Evolutionary conservation across 2,797 vertebrate genomes (phyloP), one percentile per base, ranked within the genome.

Genomic region (Aeoliscus strigatus): DNA sequence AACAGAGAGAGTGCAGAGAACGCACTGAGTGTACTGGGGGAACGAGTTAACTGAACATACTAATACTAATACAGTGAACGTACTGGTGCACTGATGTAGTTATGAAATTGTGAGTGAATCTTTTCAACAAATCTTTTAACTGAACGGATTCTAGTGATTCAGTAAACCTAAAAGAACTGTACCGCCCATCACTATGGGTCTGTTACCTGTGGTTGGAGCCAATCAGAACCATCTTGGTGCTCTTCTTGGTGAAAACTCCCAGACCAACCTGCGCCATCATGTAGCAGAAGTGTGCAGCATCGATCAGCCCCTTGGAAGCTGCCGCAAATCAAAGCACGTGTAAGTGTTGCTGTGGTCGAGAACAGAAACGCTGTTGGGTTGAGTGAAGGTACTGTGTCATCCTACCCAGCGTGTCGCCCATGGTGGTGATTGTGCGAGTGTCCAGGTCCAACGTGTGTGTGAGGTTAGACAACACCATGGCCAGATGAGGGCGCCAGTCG

Each of bases 221-320:
- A 9, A 99, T 88, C 23, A 98, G 79, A 50, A 98, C 95, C 49
- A 98, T 88, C 58, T 99, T 99, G 12, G 94, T 89, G 31, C 91
- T 91, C 71, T 98, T 99, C 86, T 92, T 94, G 1, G 93, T 93
- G 53, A 89, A 98, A 49, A 97, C 86, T 4, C 95, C 95, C 49
- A 98, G 86, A 10, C 90, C 93, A 16, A 92, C 90, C 67, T 96
- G 94, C 53, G 95, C 95, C 94, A 98, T 96, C 62, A 98, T 74
- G 78, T 99, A 99, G 83, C 96, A 99, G 69, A 99, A 98, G 57
- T 99, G 96, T 1, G 95, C 93, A 1, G 93, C 95, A 14, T 98
- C 96, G 1, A 91, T 57, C 39, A 98, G 88, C 10, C 95, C 93
- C 75, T 90, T 95, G 2, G 94, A 94, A 40, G 91, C 96, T 99